Base-by-base conservation (phyloP, 2,797 vertebrate genomes). In the Chelon labrosus region DNA sequence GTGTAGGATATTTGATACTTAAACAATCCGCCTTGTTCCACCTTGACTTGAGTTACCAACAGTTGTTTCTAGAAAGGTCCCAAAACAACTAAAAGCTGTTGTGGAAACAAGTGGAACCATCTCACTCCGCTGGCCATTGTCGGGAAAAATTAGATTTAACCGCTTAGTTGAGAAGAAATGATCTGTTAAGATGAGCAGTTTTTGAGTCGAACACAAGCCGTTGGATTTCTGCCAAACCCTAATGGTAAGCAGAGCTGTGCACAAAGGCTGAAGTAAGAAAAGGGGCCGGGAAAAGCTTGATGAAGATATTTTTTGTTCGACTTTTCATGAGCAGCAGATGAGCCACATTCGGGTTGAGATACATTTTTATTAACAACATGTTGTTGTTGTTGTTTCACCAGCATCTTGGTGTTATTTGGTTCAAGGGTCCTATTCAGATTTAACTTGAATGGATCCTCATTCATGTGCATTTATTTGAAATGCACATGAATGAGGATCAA, bases 161-260 rank as follows among this genome's bases (percentile, higher is more conserved):
- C 39, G 12, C 19, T 46, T n/a, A 52, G n/a, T 52, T 73, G 49
- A 64, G 50, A 73, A 70, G n/a, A 59, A 72, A 68, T 72, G 20
- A 69, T 17, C 31, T 65, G 39, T 71, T 37, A n/a, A 51, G 8
- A 54, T 51, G 10, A 73, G 11, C 31, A 4, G 8, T 65, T 58
- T 70, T 56, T 38, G 7, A 42, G 25, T 69, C 35, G 51, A 68
- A 46, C 52, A 54, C 42, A 60, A 13, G 44, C 53, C 19, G 60
- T 31, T 68, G 63, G 71, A 70, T 22, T 27, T 52, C 17, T 27
- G 77, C 74, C 82, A 85, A 17, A 41, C n/a, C 14, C 9, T 67
- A 80, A 84, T 67, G 53, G 65, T 70, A 61, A 82, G 4, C 82
- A 85, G 80, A 68, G 5, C 27, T 22, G 2, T 35, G n/a, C 60